These are phyloP conservation scores for Meloidogyne hapla DNA, from an alignment of 1,140 invertebrate genomes.

Conservation along the genomic window DNA sequence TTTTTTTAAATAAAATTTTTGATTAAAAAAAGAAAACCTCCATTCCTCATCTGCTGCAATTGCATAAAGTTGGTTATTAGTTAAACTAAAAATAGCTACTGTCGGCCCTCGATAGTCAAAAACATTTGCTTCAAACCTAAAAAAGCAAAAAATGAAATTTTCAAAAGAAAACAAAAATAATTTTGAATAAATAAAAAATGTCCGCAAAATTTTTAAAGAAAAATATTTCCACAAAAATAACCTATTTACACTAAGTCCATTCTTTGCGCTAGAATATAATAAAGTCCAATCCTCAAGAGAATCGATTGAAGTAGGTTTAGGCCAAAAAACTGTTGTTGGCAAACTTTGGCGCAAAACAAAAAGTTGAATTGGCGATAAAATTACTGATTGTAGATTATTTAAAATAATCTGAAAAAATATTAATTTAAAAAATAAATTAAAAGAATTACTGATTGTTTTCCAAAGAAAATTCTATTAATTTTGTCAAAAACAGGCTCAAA, in stretches of 20 bases:
- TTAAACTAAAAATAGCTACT: constrained; percentile 41
- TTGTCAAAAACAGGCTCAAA: constrained; percentile 20
- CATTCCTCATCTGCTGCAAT: constrained; percentile 43
- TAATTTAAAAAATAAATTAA: not conserved
- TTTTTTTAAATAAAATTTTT: constrained; percentile 3
- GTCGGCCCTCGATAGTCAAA: constrained; percentile 40
- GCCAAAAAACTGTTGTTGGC: constrained; percentile 37
- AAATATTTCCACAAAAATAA: not conserved
- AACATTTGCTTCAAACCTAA: constrained; percentile 39
- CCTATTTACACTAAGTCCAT: constrained; percentile 28
- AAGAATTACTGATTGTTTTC: not conserved
- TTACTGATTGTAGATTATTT: constrained; percentile 24
- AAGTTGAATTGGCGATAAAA: constrained; percentile 40
- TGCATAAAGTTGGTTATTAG: constrained; percentile 33
- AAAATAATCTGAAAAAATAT: not conserved
- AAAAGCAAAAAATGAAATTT: constrained; percentile 11
- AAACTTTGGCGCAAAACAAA: constrained; percentile 36
- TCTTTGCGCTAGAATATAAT: constrained; percentile 14
- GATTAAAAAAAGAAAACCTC: constrained; percentile 34
- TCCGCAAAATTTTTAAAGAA: not conserved
- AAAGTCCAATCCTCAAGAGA: constrained; percentile 19
- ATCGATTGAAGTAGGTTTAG: not conserved
- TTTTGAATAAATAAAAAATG: constrained; percentile 23
- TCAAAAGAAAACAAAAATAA: too few relatives aligned
- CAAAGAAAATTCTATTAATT: constrained; percentile 16